Base-by-base conservation (phyloP, 2,888 invertebrate species). In the Heterodera filipjevi region DNA sequence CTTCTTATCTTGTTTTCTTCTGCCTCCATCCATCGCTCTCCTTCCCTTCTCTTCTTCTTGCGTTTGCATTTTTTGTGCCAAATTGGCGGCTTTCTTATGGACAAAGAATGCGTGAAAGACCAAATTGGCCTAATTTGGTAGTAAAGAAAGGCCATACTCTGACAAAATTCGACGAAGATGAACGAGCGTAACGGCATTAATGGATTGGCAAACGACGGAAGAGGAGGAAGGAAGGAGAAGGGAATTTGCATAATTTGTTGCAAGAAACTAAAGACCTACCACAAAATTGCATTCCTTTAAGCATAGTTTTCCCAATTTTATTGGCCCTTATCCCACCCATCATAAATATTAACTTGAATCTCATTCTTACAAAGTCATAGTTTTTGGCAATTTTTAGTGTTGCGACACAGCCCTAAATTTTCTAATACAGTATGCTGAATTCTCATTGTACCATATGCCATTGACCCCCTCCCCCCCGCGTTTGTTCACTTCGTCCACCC, bases 101-200 rank as follows among this genome's bases (percentile, higher is more conserved):
- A 10, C 68, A 27, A 22, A 16, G 66, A 66, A 19, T 33, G 68
- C 5, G 33, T 16, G 14, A 35, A 35, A 68, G 68, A 35, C 12
- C 33, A 30, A 68, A 68, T 66, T 19, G 68, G 68, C 68, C 33
- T 68, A 68, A 68, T 68, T 68, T 68, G 68, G 68, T 5, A 19
- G 32, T 22, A 14, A 35, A 19, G 33, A 32, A 68, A 35, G 12
- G 14, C 68, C 68, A 35, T 22, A 14, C 16, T 33, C 68, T 8
- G 68, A 27, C 14, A 35, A 8, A 68, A 3, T 19, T 27, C 10
- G 35, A 22, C 10, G 35, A 68, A 35, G 32, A 27, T 12, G 66
- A 27, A 19, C n/a, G 64, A 32, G 16, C 27, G n/a, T 27, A 27
- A 3, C 33, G 33, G 22, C 27, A 27, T 10, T 10, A 59, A 59